Conservation (phyloP, 2,888 invertebrate genomes). For the Rhopalosiphum nymphaeae region DNA sequence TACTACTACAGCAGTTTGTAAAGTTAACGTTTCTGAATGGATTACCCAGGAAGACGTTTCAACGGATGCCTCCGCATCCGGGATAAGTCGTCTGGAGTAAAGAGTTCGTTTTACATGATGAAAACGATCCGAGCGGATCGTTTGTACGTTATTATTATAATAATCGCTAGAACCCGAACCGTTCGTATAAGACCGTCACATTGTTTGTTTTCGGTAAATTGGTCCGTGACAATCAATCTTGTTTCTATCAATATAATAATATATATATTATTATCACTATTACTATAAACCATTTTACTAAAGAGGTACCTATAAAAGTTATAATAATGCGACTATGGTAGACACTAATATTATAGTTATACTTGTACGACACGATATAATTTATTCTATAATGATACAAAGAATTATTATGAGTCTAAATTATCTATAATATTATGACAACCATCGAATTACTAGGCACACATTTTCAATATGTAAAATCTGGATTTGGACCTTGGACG, state of each 20-base stretch:
- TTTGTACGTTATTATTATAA: neutral
- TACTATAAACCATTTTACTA: neutral
- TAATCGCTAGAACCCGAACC: neutral
- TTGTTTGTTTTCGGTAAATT: neutral
- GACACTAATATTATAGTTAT: neutral
- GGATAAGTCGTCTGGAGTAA: neutral
- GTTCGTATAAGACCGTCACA: neutral
- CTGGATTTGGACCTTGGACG: neutral
- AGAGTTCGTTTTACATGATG: neutral
- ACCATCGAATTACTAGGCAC: neutral
- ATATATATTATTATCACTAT: neutral
- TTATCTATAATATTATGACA: neutral
- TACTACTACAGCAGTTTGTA: neutral
- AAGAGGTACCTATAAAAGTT: neutral
- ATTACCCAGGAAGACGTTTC: neutral
- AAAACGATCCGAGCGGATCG: conserved; percentile 19
- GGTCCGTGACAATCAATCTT: neutral
- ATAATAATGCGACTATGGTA: neutral
- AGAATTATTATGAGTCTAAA: neutral
- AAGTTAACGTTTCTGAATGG: conserved; percentile 32
- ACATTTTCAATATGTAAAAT: neutral
- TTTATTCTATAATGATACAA: neutral
- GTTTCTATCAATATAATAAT: neutral
- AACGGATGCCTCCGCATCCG: neutral
- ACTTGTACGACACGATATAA: neutral